Evolutionary conservation across 2,113 vertebrate species (phyloP).

Genomic region (Myotis brandtii): DNA sequence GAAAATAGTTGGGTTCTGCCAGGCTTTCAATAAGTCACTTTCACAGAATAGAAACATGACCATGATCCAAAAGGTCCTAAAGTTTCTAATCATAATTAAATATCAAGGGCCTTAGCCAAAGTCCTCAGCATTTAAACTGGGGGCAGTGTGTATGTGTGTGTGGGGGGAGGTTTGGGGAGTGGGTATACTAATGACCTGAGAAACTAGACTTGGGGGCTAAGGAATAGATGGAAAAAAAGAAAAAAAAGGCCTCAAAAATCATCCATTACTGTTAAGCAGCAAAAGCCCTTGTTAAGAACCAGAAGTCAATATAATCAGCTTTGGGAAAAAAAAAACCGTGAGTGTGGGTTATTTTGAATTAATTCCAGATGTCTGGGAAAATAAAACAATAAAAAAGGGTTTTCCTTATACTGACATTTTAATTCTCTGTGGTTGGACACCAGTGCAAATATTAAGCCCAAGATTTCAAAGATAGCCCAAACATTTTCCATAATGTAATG

Average conservation of each 20-base stretch:
- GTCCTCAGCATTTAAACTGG: slow-evolving; percentile 66
- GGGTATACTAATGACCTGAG: slow-evolving; percentile 49
- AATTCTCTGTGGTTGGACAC: slow-evolving; percentile 37
- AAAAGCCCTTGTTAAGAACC: slow-evolving; percentile 58
- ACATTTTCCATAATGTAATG: slow-evolving; percentile 59
- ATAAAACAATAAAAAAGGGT: slow-evolving; percentile 40
- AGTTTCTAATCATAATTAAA: slow-evolving; percentile 73
- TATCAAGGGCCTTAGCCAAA: slow-evolving; percentile 79
- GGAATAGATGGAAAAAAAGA: neutral
- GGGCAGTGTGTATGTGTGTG: neutral
- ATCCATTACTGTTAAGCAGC: slow-evolving; percentile 46
- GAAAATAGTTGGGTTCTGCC: slow-evolving; percentile 83
- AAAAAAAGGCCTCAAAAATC: neutral
- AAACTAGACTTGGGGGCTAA: neutral
- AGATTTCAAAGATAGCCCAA: slow-evolving; percentile 67
- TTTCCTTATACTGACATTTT: slow-evolving; percentile 60
- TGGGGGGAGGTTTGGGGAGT: neutral
- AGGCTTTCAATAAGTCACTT: slow-evolving; percentile 80
- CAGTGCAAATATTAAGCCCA: slow-evolving; percentile 57
- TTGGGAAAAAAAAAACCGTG: neutral
- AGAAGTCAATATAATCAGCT: slow-evolving; percentile 13
- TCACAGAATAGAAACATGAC: slow-evolving; percentile 76
- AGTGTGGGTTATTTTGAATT: slow-evolving; percentile 16
- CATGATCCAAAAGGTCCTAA: slow-evolving; percentile 77
- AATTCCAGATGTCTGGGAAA: slow-evolving; percentile 59